Evolutionary conservation across 2,888 invertebrate species (phyloP), one percentile per base, ranked within the genome.

Genomic region (Dexiosoma caninum): DNA sequence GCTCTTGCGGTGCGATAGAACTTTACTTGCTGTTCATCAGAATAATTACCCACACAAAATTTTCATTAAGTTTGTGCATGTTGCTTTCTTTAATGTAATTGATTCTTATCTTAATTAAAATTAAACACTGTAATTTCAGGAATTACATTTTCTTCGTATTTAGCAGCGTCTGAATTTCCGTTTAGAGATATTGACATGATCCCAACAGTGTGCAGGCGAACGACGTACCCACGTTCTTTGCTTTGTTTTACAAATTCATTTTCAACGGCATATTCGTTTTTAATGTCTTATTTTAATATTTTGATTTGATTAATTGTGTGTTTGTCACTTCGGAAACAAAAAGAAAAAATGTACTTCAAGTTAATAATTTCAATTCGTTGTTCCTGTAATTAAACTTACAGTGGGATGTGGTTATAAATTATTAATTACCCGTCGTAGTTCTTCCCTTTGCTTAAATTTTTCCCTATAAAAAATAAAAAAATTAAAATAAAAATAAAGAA

Each of bases 251-350:
- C 42, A 16, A 42, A 21, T 67, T 23, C 3, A 6, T 49, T 16
- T 62, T 51, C 60, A 59, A 35, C 59, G 70, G 64, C 64, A 19
- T 35, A 37, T 76, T 64, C 14, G 51, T 30, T 14, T 53, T 14
- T 8, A 59, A 67, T 66, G 40, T 35, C 53, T n/a, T n/a, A 23
- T 66, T 55, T 37, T 16, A 62, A 46, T 32, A 44, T 70, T 64
- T 44, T 27, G 35, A 55, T 71, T 66, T 76, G 71, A 76, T 76
- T 80, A 80, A 76, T 76, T 80, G 53, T 62, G 60, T 21, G 46
- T 62, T 80, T 76, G 76, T 67, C 76, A 80, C 76, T 71, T 80
- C 55, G 23, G 37, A 49, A 37, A n/a, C n/a, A n/a, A n/a, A 71
- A 55, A 67, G 23, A 55, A 76, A 42, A 44, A 70, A 66, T 51